Evolutionary conservation across 1,140 invertebrate species (phyloP).

Genomic region (Magallana ariakensis): DNA sequence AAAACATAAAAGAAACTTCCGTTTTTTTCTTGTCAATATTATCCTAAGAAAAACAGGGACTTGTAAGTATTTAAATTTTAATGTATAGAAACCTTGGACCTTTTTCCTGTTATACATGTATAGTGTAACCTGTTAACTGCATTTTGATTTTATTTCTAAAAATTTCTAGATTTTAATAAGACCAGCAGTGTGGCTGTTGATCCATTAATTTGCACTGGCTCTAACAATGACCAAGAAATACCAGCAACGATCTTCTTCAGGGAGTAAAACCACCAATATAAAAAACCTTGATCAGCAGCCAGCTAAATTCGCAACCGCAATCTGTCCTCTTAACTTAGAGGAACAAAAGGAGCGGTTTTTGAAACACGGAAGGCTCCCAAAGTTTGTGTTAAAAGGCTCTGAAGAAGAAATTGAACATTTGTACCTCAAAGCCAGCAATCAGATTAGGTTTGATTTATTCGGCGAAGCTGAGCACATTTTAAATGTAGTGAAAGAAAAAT

Average conservation of each 20-base stretch:
- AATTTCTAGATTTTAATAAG: no score
- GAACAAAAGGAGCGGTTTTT: conserved; percentile 75
- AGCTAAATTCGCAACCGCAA: conserved; percentile 61
- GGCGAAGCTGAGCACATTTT: conserved; percentile 74
- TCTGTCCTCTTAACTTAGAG: conserved; percentile 72
- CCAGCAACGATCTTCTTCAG: conserved; percentile 1
- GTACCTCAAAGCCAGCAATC: conserved; percentile 63
- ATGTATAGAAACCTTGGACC: no score
- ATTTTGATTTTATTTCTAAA: no score
- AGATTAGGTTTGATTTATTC: conserved; percentile 74
- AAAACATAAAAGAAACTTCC: no score
- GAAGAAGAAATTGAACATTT: conserved; percentile 66
- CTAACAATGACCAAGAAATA: conserved; percentile 42
- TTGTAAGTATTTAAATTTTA: no score
- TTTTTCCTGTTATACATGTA: no score
- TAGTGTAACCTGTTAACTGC: no score
- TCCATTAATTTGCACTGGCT: not conserved
- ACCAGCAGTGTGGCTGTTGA: no score
- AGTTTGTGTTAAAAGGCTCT: conserved; percentile 70
- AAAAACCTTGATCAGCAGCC: conserved; percentile 56
- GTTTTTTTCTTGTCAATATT: no score
- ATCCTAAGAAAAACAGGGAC: no score
- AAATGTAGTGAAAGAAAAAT: conserved; percentile 70
- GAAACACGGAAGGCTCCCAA: conserved; percentile 67
- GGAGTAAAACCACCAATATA: conserved; percentile 44